Conservation (phyloP, 2,797 vertebrate genomes). For the Danio albolineatus region DNA sequence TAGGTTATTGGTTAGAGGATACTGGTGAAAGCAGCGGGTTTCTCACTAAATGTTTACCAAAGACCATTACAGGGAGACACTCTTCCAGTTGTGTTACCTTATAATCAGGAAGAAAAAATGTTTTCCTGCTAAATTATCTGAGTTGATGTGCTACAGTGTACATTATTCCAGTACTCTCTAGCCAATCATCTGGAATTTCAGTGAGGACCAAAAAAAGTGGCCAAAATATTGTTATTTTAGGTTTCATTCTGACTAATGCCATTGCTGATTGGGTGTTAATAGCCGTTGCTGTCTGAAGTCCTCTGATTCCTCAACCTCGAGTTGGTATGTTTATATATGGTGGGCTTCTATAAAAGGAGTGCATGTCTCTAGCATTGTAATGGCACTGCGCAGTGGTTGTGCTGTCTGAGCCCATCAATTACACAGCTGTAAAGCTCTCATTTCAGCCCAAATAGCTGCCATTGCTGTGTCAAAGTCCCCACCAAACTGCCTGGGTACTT, state of each 20-base stretch:
- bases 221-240: slow-evolving; percentile 64
- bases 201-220: slow-evolving; percentile 6
- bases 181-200: neutral
- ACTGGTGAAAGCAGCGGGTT: slow-evolving; percentile 31
- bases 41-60: slow-evolving; percentile 11
- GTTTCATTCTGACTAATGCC: slow-evolving; percentile 73
- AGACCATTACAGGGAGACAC: slow-evolving; percentile 21
- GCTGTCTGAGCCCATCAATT: slow-evolving; percentile 41
- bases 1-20: slow-evolving; percentile 37
- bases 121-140: too few species aligned
- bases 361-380: slow-evolving; percentile 51
- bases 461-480: slow-evolving; percentile 48
- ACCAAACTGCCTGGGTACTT: slow-evolving; percentile 42
- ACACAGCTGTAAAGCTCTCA: slow-evolving; percentile 55
- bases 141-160: neutral
- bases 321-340: slow-evolving; percentile 65
- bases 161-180: slow-evolving; percentile 12
- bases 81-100: slow-evolving; percentile 13
- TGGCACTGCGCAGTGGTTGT: slow-evolving; percentile 48
- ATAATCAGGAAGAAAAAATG: slow-evolving; percentile 8
- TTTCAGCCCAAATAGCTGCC: slow-evolving; percentile 42
- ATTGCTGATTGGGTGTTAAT: slow-evolving; percentile 77
- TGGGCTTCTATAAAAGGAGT: slow-evolving; percentile 65
- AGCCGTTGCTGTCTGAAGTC: slow-evolving; percentile 78
- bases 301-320: slow-evolving; percentile 79